Base-by-base conservation (phyloP, 1,140 invertebrate genomes). In the Cydia strobilella region DNA sequence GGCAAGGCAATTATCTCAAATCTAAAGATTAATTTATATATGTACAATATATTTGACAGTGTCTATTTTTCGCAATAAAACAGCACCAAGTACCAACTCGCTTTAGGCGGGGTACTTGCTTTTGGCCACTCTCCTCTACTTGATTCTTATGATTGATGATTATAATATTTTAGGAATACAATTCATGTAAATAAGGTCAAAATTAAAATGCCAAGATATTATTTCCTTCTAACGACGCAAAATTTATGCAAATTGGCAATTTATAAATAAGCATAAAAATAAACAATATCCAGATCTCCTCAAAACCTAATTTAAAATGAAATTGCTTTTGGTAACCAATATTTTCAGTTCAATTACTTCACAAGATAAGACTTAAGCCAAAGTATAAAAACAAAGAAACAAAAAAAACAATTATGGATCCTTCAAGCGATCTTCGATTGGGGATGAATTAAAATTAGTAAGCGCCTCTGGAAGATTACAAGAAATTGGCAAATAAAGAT, bases 371-470 rank as follows among this genome's bases (percentile, higher is more conserved):
- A n/a, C 15, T 65, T 35, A 65, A 35, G 63, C 15, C 9, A 65
- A 65, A 65, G 23, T 27, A 35, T 12, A 65, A 65, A 31, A 63
- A 63, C 59, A 63, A 69, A 69, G 65, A 42, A 69, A 69, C 27
- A 20, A 35, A 42, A 42, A 45, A 69, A 69, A 2, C 65, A 69
- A 66, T 69, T 69, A 69, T 35, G 31, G 27, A 69, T 66, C 25
- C 63, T 15, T 18, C 9, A 42, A 39, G 18, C 65, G 65, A 69
- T 69, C 65, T 69, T 69, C 65, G 65, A 69, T 69, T 18, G 25
- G 13, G 5, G 23, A 31, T 23, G 31, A 69, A 69, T 69, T 69
- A 69, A 9, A 69, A 69, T 35, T 39, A 15, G 7, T 10, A 35
- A 69, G 65, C 42, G 65, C 31, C n/a, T 69, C 7, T 9, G 6